These are phyloP conservation scores for Dasysyrphus albostriatus DNA, from an alignment of 2,888 invertebrate genomes.

Conservation along the genomic window DNA sequence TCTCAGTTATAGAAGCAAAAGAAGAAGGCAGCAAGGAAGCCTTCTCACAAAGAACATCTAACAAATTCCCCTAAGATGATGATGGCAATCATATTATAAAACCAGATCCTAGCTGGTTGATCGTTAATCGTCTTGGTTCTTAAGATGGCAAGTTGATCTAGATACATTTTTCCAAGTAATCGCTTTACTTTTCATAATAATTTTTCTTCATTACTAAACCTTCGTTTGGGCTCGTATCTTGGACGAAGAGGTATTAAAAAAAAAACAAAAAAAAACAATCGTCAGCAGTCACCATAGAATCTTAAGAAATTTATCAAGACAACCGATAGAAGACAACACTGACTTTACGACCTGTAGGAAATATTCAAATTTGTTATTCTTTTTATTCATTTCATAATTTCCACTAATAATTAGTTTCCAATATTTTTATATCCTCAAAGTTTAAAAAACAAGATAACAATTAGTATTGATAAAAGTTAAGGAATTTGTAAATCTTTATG, in stretches of 20 bases:
- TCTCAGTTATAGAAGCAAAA: background rate
- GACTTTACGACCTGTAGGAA: background rate
- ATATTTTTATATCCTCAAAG: background rate
- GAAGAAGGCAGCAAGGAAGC: slow-evolving; percentile 20
- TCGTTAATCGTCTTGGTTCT: slow-evolving; percentile 36
- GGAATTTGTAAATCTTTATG: slow-evolving; percentile 8
- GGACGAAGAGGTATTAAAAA: no score
- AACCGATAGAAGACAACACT: slow-evolving; percentile 4
- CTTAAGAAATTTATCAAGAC: background rate
- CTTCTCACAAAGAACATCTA: slow-evolving; percentile 19
- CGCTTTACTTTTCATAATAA: slow-evolving; percentile 35
- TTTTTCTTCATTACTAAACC: slow-evolving; percentile 18
- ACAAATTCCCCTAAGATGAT: slow-evolving; percentile 66
- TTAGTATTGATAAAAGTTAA: slow-evolving; percentile 1
- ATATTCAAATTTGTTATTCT: background rate
- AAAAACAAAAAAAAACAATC: background rate
- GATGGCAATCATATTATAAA: slow-evolving; percentile 61
- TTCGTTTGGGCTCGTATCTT: background rate
- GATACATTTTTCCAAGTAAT: slow-evolving; percentile 47
- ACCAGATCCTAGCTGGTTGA: slow-evolving; percentile 50
- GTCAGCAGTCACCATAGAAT: background rate
- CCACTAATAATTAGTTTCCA: background rate
- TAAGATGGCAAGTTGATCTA: slow-evolving; percentile 46
- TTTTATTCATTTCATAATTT: background rate
- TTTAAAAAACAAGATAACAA: slow-evolving; percentile 1